Evolutionary conservation across 1,140 invertebrate species (phyloP).

Genomic region (Pararge aegeria): DNA sequence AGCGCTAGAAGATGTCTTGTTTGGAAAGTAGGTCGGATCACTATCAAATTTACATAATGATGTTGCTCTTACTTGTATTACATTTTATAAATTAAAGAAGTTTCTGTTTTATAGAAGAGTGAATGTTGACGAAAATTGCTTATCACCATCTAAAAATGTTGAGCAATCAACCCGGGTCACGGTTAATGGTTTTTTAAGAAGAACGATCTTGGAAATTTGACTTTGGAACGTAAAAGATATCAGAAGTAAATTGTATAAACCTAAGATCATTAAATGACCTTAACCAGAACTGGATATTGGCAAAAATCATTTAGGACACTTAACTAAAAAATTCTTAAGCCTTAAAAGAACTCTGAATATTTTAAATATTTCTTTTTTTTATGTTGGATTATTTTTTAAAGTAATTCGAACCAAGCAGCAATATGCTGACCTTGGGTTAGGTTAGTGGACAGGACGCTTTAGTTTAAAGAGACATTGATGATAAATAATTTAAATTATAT

Average conservation of each 20-base stretch:
- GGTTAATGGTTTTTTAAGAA: slow-evolving; percentile 27
- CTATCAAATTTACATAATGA: slow-evolving; percentile 14
- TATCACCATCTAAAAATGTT: slow-evolving; percentile 32
- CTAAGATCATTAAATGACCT: not conserved
- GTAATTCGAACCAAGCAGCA: not conserved
- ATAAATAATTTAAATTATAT: too few relatives aligned
- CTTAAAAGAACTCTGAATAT: not conserved
- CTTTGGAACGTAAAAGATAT: slow-evolving; percentile 13
- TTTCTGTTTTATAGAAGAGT: slow-evolving; percentile 22
- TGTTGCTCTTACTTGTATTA: slow-evolving; percentile 12
- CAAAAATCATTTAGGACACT: not conserved
- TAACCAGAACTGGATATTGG: not conserved
- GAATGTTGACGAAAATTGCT: slow-evolving; percentile 28
- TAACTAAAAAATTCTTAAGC: not conserved
- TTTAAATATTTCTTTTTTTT: not conserved
- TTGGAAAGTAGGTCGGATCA: slow-evolving; percentile 27
- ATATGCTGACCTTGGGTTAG: not conserved
- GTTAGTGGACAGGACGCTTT: not conserved
- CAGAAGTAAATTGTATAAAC: slow-evolving; percentile 11
- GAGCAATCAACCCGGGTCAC: slow-evolving; percentile 24
- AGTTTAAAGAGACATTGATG: too few relatives aligned
- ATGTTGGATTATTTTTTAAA: not conserved
- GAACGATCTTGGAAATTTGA: slow-evolving; percentile 25
- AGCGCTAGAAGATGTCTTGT: slow-evolving; percentile 20
- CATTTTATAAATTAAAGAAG: slow-evolving; percentile 18